Evolutionary conservation across 30 jellyfish, hydroid and myxozoan species (phyloP).

Genomic region (Cassiopea andromeda): DNA sequence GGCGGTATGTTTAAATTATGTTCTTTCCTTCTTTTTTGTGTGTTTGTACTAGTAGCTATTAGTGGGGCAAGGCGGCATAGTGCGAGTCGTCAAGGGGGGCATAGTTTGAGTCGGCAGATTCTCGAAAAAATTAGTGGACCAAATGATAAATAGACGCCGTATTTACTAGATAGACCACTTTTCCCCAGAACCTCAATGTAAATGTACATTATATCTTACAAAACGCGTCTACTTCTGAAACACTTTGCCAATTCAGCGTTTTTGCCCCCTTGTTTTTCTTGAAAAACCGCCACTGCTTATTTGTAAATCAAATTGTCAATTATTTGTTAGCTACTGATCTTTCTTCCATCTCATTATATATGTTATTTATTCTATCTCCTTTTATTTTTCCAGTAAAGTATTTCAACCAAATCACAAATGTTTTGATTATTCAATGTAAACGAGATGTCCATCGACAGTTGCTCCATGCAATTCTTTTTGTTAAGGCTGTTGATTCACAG

Average conservation of each 20-base stretch:
- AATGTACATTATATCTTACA: too few species aligned
- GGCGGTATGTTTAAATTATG: constrained; percentile 6
- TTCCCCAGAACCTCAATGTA: too few species aligned
- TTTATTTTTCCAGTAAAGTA: constrained; percentile 46
- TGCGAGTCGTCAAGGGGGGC: too few species aligned
- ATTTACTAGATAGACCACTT: too few species aligned
- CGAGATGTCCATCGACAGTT: constrained; percentile 36
- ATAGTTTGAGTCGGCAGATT: too few species aligned
- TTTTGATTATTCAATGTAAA: constrained; percentile 41
- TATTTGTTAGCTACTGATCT: neutral
- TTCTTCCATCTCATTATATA: neutral
- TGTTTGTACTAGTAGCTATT: neutral
- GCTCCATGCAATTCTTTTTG: constrained; percentile 50
- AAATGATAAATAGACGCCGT: too few species aligned
- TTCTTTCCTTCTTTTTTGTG: neutral
- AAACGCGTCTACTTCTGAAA: too few species aligned
- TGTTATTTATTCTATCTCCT: neutral
- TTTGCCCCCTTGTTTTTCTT: too few species aligned
- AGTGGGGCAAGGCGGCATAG: neutral
- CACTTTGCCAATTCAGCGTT: too few species aligned
- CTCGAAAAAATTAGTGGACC: too few species aligned
- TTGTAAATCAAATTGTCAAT: neutral
- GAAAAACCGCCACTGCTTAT: too few species aligned
- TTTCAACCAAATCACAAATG: constrained; percentile 40
- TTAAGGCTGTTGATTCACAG: constrained; percentile 7